A percentile compares a stretch with the other conserved stretches of the same genome.
These are phyloP conservation scores for Sardinella longiceps DNA, from an alignment of 2,797 vertebrate species.

Conservation along the genomic window DNA sequence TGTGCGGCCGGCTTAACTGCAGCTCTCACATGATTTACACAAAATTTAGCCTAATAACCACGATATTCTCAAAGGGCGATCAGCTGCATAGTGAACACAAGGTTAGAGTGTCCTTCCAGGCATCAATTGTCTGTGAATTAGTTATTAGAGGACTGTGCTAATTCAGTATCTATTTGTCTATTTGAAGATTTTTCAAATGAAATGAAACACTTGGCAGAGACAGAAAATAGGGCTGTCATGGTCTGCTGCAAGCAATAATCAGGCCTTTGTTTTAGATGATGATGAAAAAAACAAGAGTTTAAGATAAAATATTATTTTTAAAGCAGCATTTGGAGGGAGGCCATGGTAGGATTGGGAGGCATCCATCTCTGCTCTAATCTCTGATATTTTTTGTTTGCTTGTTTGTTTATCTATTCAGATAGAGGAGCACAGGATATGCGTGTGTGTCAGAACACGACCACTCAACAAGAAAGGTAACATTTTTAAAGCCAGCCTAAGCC, in stretches of 20 bases:
- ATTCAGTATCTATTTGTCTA: neutral
- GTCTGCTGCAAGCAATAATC: neutral
- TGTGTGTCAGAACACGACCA: constrained; percentile 93
- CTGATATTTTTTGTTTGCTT: too few relatives aligned
- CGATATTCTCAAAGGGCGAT: neutral
- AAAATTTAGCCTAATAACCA: neutral
- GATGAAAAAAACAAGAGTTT: neutral
- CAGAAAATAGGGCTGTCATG: neutral
- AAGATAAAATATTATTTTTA: neutral
- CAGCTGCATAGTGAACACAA: neutral
- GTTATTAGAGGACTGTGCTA: neutral
- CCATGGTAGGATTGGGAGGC: neutral
- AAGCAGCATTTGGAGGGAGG: neutral
- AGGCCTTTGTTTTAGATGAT: neutral
- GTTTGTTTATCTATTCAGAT: constrained; percentile 82
- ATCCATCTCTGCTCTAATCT: neutral
- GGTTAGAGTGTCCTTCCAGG: neutral
- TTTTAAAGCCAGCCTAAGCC: neutral
- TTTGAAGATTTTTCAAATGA: neutral
- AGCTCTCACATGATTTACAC: too few relatives aligned
- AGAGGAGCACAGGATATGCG: constrained; percentile 98
- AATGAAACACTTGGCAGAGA: neutral
- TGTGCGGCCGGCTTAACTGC: too few relatives aligned
- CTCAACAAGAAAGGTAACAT: constrained; percentile 95
- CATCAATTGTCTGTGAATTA: neutral